These are phyloP conservation scores for Acleris sparsana DNA, from an alignment of 2,888 invertebrate genomes.

Conservation along the genomic window DNA sequence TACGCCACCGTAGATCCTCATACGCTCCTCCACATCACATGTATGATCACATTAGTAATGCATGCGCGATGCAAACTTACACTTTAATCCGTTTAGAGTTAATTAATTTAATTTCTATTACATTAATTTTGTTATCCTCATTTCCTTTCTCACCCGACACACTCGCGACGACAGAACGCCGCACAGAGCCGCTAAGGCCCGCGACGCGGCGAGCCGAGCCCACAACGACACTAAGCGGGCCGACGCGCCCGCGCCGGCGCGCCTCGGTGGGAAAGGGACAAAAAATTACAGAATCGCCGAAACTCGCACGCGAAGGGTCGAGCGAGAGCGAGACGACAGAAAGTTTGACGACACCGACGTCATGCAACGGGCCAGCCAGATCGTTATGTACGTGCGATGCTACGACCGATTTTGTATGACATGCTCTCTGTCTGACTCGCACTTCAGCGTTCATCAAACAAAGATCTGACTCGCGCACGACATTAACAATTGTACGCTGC, in stretches of 20 bases:
- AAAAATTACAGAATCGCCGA: constrained; percentile 75
- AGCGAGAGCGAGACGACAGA: constrained; percentile 85
- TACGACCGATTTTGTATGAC: constrained; percentile 39
- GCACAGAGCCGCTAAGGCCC: constrained; percentile 59
- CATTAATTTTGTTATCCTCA: constrained; percentile 53
- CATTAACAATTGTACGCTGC: background rate
- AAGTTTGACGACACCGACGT: constrained; percentile 90
- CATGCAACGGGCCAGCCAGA: constrained; percentile 93
- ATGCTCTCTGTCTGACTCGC: constrained; percentile 55
- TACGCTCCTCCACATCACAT: constrained; percentile 31
- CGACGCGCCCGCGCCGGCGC: constrained; percentile 52
- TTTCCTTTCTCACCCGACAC: constrained; percentile 50
- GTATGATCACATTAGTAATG: constrained; percentile 44
- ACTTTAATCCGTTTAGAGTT: constrained; percentile 50
- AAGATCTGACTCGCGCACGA: constrained; percentile 39
- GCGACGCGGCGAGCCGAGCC: constrained; percentile 50
- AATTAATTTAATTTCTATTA: constrained; percentile 50
- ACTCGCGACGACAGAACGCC: constrained; percentile 54
- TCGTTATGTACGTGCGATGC: constrained; percentile 89
- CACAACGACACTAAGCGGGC: constrained; percentile 53
- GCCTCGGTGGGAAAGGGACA: constrained; percentile 63
- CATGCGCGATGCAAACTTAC: constrained; percentile 49
- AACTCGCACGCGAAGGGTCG: constrained; percentile 75
- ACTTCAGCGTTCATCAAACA: constrained; percentile 66
- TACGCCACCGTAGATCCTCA: constrained; percentile 26